Base-by-base conservation (phyloP, 1,140 invertebrate species). In the Pseudachorutes palmiensis region DNA sequence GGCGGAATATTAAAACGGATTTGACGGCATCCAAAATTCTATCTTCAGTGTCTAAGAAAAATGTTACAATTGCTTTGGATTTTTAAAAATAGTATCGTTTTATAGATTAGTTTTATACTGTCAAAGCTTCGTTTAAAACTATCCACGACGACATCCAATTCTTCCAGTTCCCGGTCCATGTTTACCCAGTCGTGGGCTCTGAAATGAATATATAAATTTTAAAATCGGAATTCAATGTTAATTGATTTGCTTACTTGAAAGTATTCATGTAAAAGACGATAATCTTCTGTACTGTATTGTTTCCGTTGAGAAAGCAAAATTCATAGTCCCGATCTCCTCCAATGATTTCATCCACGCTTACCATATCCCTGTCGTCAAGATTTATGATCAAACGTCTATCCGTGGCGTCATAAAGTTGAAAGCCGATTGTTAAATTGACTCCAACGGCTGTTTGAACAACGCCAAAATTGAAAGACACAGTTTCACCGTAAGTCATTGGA, bases 81-180 rank as follows among this genome's bases (percentile, higher is more conserved):
- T 9, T 12, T 45, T 45, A 9, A 19, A 45, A n/a, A 41, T 19
- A 41, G 36, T 41, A 41, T 9, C 19, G 5, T 41, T 41, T 41
- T 41, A 9, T 41, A 41, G 19, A 41, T 41, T 9, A 41, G 5
- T 16, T 16, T 19, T 22, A 5, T 24, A 55, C 51, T 55, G 51
- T 55, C 51, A 55, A 55, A 55, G 24, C 51, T 55, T 5, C 24
- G 51, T 26, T 55, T 55, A 24, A 55, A 55, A 55, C 5, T 24
- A 9, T 14, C 24, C 9, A 26, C 24, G 12, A 55, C 12, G 12
- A 55, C 12, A 26, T 24, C 51, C 51, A 55, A 5, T 3, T 24
- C 51, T 22, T 5, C 9, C 12, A 55, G 12, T 26, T 55, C 51
- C 14, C 5, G 5, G 12, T 55, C 51, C 3, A 26, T 24, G 24